Evolutionary conservation across 1,140 invertebrate species (phyloP), one percentile per base, ranked within the genome.

Genomic region (Ostrea edulis): DNA sequence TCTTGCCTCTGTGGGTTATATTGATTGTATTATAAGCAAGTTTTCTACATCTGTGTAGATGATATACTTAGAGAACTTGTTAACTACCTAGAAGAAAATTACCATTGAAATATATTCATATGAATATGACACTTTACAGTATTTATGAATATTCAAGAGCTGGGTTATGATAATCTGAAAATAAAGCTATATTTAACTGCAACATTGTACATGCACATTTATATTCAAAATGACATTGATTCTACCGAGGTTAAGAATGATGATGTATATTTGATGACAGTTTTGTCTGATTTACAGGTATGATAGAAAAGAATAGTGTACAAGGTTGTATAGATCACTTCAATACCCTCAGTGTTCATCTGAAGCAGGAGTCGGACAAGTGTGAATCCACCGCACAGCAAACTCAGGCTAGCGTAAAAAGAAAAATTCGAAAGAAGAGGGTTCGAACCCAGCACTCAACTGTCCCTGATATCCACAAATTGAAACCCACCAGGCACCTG

Each of bases 291-390:
- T 52, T 83, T 52, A 22, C 51, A 97, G 97, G 96, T 90, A 97
- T 98, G 93, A 98, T 98, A 87, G 98, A 98, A 93, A 98, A 98
- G 95, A 98, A 98, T 95, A 96, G 97, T 92, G 97, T 97, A 96
- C 95, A 96, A 65, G 97, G 94, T 54, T 89, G 93, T 0, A 93
- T 98, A 77, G 97, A 98, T 93, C 97, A 98, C 92, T 98, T 97
- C 95, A 97, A 96, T 89, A 95, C 88, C 20, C 86, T 94, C 89
- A 91, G 89, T 58, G 89, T 89, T 12, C 90, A 92, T 35, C 62
- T 93, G 52, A 85, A 90, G 25, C 87, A 89, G 71, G 92, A 93
- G 53, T 89, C 89, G n/a, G 90, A 92, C 53, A 89, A 91, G 55
- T 85, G 29, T 58, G 83, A 85, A 25, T 25, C 53, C 53, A 85